phyloP scores from a whole-genome alignment of 2,888 invertebrate genomes.

The Apomyelois bistriatella region DNA sequence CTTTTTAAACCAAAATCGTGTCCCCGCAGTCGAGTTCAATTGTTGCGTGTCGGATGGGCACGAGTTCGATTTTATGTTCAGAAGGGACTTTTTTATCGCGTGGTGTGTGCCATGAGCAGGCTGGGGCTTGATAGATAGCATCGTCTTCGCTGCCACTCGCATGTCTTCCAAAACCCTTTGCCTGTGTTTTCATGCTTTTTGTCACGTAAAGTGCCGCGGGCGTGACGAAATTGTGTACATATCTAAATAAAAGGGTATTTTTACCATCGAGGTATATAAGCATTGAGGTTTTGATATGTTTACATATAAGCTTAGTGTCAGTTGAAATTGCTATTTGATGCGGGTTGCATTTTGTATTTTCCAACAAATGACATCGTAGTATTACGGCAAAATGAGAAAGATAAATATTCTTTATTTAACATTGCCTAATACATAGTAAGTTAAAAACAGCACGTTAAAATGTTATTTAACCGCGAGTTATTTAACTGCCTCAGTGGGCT shows the following conservation, averaged over 20 bases:
- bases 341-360: constrained; percentile 8
- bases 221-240: constrained; percentile 27
- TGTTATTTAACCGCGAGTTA: no score
- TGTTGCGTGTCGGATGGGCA: constrained; percentile 80
- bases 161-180: constrained; percentile 50
- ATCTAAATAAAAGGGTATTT: constrained; percentile 13
- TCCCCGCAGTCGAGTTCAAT: constrained; percentile 73
- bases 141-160: constrained; percentile 38
- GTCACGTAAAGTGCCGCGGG: constrained; percentile 33
- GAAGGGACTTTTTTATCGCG: constrained; percentile 73
- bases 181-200: constrained; percentile 30
- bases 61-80: constrained; percentile 72
- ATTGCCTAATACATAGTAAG: no score
- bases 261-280: not conserved
- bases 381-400: not conserved
- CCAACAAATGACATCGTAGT: constrained; percentile 19
- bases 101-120: constrained; percentile 59
- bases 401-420: no score
- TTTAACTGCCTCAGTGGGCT: no score
- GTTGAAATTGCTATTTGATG: constrained; percentile 6
- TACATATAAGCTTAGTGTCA: constrained; percentile 30
- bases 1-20: constrained; percentile 72
- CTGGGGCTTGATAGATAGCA: constrained; percentile 40
- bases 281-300: constrained; percentile 27
- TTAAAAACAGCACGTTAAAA: no score